Percentiles rank a stretch among this genome's conserved stretches.
Evolutionary conservation across 2,113 vertebrate species (phyloP).

Genomic region (Delphinus delphis): DNA sequence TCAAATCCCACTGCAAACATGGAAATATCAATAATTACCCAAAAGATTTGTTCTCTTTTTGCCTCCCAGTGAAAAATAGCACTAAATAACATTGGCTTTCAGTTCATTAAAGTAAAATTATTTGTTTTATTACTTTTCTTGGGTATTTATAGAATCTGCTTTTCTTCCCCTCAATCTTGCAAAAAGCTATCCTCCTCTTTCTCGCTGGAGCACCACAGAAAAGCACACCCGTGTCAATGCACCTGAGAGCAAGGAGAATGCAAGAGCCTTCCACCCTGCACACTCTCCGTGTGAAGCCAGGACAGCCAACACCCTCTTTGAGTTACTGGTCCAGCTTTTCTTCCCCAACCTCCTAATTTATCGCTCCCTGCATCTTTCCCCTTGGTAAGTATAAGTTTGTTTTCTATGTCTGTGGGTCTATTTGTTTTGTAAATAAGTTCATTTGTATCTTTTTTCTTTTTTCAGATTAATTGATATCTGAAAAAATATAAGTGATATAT

Average conservation of each 20-base stretch:
- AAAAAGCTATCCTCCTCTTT: not conserved
- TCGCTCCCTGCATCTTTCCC: not conserved
- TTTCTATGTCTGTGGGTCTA: not conserved
- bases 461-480: not conserved
- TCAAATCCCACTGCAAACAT: not conserved
- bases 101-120: slow-evolving; percentile 4
- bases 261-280: fast-evolving
- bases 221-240: not conserved
- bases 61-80: not conserved
- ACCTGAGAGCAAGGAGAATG: not conserved
- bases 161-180: not conserved
- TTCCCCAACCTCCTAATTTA: not conserved
- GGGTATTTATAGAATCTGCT: not conserved
- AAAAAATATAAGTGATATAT: too few relatives aligned
- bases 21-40: slow-evolving; percentile 28
- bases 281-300: not conserved
- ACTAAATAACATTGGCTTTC: not conserved
- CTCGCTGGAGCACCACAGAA: not conserved
- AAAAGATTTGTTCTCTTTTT: not conserved
- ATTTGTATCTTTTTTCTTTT: not conserved
- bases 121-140: not conserved
- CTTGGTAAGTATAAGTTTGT: not conserved
- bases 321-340: not conserved
- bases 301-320: not conserved
- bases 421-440: not conserved